Evolutionary conservation across 2,797 vertebrate species (phyloP), one percentile per base, ranked within the genome.

Genomic region (Enteromius trimaculatus): DNA sequence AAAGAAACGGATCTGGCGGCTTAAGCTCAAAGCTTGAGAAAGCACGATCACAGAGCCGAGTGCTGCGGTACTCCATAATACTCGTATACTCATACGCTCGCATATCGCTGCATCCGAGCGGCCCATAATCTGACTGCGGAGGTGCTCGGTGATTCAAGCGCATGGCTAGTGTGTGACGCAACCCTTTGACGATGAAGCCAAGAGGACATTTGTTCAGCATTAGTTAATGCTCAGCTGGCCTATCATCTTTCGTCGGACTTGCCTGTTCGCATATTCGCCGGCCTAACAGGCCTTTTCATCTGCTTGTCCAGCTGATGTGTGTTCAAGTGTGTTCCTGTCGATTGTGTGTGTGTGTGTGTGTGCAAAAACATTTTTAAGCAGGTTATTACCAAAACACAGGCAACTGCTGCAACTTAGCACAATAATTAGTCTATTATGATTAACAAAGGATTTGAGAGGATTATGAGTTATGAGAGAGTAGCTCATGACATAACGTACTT

Each of bases 181-280:
- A 85, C 53, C 74, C 37, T 81, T 75, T 42, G 44, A 79, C 74
- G 60, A 71, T 34, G 13, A n/a, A 84, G 81, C 81, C 83, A 85
- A 79, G 44, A 78, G 75, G 55, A 84, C 87, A 86, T 86, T 87
- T 83, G 82, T 86, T 80, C 68, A 29, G 74, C 66, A 79, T 87
- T 85, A 85, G 79, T 81, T 79, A 81, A 85, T 81, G 81, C 69
- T 82, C 65, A 69, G 79, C 68, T 37, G 66, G 82, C 84, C 82
- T 86, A 77, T 86, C 80, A 74, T 77, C 75, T 87, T 84, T 86
- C 86, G 84, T 75, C 17, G 39, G 65, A 55, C 72, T 44, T 76
- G 80, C 55, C 77, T 49, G 71, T 76, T 58, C 9, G 11, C 53
- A 72, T 78, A 77, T 78, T 77, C 58, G 49, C 81, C 6, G 49